Evolutionary conservation across 2,797 vertebrate genomes (phyloP).

Genomic region (Bryconaethiops microstoma): DNA sequence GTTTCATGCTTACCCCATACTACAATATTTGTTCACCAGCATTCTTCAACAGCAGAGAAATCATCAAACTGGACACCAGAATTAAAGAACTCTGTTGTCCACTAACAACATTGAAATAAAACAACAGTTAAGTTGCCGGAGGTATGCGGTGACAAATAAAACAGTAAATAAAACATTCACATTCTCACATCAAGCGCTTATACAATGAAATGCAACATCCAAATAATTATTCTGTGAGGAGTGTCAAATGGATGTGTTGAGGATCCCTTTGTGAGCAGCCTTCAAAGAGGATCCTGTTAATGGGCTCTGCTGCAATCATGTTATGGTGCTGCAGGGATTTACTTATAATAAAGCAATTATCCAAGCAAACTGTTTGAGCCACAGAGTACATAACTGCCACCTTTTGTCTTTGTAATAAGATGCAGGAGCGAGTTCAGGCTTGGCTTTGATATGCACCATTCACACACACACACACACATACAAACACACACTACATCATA

Average conservation of each 20-base stretch:
- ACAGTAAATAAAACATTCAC: neutral
- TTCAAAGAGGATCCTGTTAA: conserved; percentile 38
- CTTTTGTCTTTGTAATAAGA: conserved; percentile 31
- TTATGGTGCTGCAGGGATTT: conserved; percentile 34
- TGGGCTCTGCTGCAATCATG: conserved; percentile 28
- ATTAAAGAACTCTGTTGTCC: neutral
- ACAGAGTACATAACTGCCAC: conserved; percentile 34
- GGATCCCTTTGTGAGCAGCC: conserved; percentile 7
- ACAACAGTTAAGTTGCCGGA: neutral
- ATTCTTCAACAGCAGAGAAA: neutral
- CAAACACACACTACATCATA: conserved; percentile 2
- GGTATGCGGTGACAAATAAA: neutral
- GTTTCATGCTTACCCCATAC: too few relatives aligned
- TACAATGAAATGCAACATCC: conserved; percentile 1
- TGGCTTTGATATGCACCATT: conserved; percentile 26
- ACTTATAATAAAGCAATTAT: conserved; percentile 46
- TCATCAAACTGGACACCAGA: neutral
- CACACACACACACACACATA: neutral
- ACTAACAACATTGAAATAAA: conserved; percentile 1
- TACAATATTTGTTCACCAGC: neutral
- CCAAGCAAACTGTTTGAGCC: conserved; percentile 33
- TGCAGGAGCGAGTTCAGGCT: conserved; percentile 21
- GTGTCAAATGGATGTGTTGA: conserved; percentile 13
- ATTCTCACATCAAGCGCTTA: neutral
- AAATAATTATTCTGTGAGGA: conserved; percentile 3